Conservation (phyloP, 2,113 vertebrate species). For the Austrofundulus limnaeus region DNA sequence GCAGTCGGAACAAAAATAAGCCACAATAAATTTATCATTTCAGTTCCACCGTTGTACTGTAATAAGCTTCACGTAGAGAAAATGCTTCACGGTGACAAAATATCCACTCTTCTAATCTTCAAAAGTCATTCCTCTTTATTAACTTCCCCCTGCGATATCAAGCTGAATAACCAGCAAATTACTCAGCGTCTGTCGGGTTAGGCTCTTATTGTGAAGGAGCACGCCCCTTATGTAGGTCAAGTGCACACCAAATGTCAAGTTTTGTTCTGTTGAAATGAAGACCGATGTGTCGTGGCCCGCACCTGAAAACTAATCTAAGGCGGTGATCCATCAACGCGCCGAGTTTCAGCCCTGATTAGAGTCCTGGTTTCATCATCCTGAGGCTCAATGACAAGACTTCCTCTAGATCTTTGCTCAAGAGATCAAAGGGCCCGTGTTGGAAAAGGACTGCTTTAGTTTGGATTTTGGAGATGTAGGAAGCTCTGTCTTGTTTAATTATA, state of each 20-base stretch:
- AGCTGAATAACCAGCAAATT: conserved; percentile 36
- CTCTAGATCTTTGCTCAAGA: conserved; percentile 41
- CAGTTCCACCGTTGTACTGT: conserved; percentile 9
- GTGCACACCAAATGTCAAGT: conserved; percentile 62
- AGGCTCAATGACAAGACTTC: conserved; percentile 42
- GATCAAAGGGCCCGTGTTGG: conserved; percentile 57
- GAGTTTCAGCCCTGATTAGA: conserved; percentile 40
- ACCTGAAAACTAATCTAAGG: conserved; percentile 55
- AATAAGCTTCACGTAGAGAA: conserved; percentile 28
- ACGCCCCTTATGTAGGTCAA: conserved; percentile 54
- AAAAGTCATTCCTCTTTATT: conserved; percentile 49
- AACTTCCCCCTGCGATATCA: conserved; percentile 27
- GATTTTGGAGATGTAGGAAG: conserved; percentile 44
- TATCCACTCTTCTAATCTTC: conserved; percentile 26
- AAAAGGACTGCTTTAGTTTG: conserved; percentile 30
- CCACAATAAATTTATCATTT: conserved; percentile 22
- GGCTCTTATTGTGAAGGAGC: conserved; percentile 37
- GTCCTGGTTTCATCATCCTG: conserved; percentile 51
- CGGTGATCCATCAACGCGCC: conserved; percentile 61
- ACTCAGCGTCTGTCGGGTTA: conserved; percentile 40
- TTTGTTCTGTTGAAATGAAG: conserved; percentile 60
- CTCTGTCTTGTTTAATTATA: neutral
- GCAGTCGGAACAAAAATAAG: conserved; percentile 13
- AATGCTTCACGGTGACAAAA: conserved; percentile 42
- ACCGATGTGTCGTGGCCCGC: conserved; percentile 63